These are phyloP conservation scores for Bicyclus anynana DNA, from an alignment of 1,140 invertebrate species.

Conservation along the genomic window DNA sequence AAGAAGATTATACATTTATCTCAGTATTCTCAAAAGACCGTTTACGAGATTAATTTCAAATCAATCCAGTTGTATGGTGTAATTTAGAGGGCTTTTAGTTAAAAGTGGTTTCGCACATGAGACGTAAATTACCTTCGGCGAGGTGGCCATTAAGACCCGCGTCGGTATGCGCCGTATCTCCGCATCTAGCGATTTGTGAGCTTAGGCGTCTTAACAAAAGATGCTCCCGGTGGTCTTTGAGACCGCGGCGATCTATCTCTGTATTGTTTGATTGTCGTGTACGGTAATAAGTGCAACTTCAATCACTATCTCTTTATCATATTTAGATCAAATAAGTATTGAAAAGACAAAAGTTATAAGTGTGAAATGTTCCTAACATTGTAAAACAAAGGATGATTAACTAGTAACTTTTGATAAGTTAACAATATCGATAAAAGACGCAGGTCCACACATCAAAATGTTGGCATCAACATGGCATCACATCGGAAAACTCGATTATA, in stretches of 20 bases:
- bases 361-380: no score
- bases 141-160: conserved; percentile 65
- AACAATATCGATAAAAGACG: conserved; percentile 29
- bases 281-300: conserved; percentile 11
- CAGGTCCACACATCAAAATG: neutral
- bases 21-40: conserved; percentile 7
- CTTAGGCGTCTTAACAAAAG: conserved; percentile 65
- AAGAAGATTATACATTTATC: conserved; percentile 10
- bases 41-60: conserved; percentile 64
- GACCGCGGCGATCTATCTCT: conserved; percentile 50
- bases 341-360: no score
- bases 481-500: conserved; percentile 64
- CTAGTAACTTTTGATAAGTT: no score
- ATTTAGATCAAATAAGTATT: no score
- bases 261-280: conserved; percentile 45
- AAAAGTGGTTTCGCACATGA: conserved; percentile 73
- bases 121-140: conserved; percentile 68
- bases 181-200: conserved; percentile 70
- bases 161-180: conserved; percentile 67
- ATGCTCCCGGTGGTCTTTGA: conserved; percentile 65
- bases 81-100: conserved; percentile 74
- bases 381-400: no score
- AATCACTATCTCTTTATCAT: no score
- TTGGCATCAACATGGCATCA: conserved; percentile 35
- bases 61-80: conserved; percentile 63